Evolutionary conservation across 2,113 vertebrate genomes (phyloP), one percentile per base, ranked within the genome.

Genomic region (Perccottus glenii): DNA sequence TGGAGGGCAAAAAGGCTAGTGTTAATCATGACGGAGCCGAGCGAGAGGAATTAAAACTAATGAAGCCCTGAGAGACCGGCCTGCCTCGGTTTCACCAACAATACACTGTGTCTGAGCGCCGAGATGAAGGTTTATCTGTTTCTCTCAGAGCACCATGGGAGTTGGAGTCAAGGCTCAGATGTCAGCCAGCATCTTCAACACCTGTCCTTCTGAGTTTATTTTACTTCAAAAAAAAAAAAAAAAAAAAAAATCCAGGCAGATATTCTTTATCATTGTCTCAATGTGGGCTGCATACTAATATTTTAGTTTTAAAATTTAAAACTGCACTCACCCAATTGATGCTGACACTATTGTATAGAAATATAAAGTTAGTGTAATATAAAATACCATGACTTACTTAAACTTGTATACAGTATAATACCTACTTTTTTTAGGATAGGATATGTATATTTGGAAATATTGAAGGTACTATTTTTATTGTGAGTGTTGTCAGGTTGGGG

Each of bases 41-140:
- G 89, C 89, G 93, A 94, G 93, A 94, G 90, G 95, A 96, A 98
- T 98, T 96, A 95, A 88, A 92, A 91, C 92, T 98, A 98, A 98
- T 98, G 94, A 94, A 94, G 95, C 91, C 94, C 94, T 90, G 84
- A 90, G 95, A 95, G 95, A 94, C 94, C 88, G 77, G 86, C 91
- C 69, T 64, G 44, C 65, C 60, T 61, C 72, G 63, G 48, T 71
- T 73, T 77, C 77, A 65, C 72, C 64, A 59, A 67, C 48, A 75
- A 47, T 64, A 42, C 52, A 43, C 67, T 9, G 47, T 52, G 59
- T 71, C 38, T 57, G 49, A 16, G 10, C 68, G 60, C 57, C 47
- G 27, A 76, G 67, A 66, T 66, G 47, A 19, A 52, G 79, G 53
- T 43, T 62, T 16, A 5, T 60, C 62, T 43, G 57, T 71, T 56